Evolutionary conservation across 2,113 vertebrate genomes (phyloP).

Genomic region (Manacus vitellinus): DNA sequence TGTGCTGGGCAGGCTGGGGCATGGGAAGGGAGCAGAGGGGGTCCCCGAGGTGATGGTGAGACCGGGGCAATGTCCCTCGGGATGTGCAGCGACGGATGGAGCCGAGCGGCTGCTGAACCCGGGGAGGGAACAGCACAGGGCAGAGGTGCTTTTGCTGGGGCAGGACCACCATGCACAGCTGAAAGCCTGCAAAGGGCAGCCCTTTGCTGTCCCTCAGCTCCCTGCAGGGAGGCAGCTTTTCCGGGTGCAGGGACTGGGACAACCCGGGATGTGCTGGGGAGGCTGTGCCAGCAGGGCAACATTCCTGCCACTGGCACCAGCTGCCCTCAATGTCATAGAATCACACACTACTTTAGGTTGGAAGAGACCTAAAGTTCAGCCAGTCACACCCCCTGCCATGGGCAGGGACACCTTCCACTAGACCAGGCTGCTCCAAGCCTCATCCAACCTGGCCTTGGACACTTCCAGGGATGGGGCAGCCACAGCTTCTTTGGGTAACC

Average conservation of each 20-base stretch:
- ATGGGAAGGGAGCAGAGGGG: conserved; percentile 35
- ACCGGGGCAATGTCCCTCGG: neutral
- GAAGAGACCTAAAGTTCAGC: neutral
- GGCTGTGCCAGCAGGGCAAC: neutral
- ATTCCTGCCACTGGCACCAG: neutral
- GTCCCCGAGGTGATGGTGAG: neutral
- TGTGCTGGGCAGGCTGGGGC: neutral
- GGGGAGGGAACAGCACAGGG: neutral
- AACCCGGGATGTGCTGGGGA: accelerated
- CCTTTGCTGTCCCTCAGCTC: neutral
- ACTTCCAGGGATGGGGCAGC: neutral
- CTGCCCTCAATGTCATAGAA: too few relatives aligned
- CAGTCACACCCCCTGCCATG: neutral
- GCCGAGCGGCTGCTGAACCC: neutral
- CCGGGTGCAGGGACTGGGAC: neutral
- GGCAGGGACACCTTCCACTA: neutral
- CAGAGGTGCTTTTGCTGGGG: neutral
- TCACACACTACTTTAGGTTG: neutral
- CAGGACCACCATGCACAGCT: neutral
- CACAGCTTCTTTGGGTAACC: neutral
- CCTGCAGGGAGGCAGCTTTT: accelerated
- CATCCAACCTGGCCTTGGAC: accelerated
- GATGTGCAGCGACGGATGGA: accelerated
- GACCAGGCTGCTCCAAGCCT: neutral
- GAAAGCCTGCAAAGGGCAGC: neutral